A percentile compares a stretch with the other conserved stretches of the same genome.
These are phyloP conservation scores for Cardiocondyla obscurior DNA, from an alignment of 1,140 invertebrate species.

Conservation along the genomic window DNA sequence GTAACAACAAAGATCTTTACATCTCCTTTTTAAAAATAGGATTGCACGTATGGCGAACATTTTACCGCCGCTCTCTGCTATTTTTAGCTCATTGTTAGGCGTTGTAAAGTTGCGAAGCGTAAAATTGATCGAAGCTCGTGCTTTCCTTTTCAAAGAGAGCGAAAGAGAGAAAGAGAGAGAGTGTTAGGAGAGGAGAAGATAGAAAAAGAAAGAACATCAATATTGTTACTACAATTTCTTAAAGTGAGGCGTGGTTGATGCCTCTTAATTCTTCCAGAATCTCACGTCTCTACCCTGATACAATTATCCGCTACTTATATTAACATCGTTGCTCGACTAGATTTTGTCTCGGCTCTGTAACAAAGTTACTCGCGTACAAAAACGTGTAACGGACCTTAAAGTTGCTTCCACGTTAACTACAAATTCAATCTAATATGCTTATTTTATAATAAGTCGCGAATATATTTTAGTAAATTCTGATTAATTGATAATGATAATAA, in stretches of 20 bases:
- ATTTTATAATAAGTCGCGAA: conserved; percentile 1
- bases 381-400: background rate
- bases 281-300: conserved; percentile 11
- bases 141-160: conserved; percentile 16
- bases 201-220: background rate
- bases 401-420: background rate
- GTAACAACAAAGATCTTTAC: too few relatives aligned
- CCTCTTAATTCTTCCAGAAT: conserved; percentile 18
- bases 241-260: conserved; percentile 5
- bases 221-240: conserved; percentile 45
- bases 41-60: background rate
- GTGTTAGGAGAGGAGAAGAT: too few relatives aligned
- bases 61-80: conserved; percentile 4
- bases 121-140: conserved; percentile 28
- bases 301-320: conserved; percentile 39
- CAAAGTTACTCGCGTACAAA: background rate
- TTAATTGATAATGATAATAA: too few relatives aligned
- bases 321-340: background rate
- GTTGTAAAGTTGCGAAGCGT: background rate
- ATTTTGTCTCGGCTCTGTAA: conserved; percentile 6
- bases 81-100: conserved; percentile 35
- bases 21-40: too few relatives aligned
- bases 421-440: background rate
- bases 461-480: background rate
- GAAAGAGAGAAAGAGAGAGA: background rate